Evolutionary conservation across 2,888 invertebrate species (phyloP).

Genomic region (Lutraria lutraria): DNA sequence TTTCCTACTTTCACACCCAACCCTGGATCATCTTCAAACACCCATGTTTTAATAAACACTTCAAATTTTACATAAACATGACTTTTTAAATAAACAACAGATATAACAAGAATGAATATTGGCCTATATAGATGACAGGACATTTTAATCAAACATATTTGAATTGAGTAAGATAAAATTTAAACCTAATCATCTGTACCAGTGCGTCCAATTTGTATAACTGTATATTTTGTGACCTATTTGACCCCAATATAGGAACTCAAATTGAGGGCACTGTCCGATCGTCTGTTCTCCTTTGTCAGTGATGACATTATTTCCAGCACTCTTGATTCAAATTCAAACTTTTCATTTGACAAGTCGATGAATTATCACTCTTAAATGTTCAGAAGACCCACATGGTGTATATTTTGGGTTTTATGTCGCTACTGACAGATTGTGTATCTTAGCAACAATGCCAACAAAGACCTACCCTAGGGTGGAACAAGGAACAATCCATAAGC

Average conservation of each 20-base stretch:
- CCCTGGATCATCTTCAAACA: neutral
- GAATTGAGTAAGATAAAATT: no score
- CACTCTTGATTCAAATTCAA: neutral
- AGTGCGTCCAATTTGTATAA: neutral
- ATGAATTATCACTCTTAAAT: neutral
- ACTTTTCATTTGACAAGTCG: neutral
- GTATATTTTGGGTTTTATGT: no score
- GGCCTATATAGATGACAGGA: neutral
- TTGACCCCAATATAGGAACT: neutral
- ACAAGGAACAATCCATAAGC: no score
- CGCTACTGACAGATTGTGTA: no score
- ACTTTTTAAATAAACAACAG: constrained; percentile 14
- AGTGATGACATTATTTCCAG: neutral
- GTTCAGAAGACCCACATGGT: neutral
- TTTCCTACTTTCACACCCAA: neutral
- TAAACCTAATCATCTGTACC: neutral
- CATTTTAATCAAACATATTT: neutral
- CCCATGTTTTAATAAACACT: neutral
- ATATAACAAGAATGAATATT: neutral
- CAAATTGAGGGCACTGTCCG: neutral
- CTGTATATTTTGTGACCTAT: neutral
- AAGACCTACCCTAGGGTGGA: no score
- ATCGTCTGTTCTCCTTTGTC: neutral
- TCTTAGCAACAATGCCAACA: no score
- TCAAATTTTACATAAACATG: neutral